Base-by-base conservation (phyloP, 2,113 vertebrate species). In the Malurus alboscapulatus region DNA sequence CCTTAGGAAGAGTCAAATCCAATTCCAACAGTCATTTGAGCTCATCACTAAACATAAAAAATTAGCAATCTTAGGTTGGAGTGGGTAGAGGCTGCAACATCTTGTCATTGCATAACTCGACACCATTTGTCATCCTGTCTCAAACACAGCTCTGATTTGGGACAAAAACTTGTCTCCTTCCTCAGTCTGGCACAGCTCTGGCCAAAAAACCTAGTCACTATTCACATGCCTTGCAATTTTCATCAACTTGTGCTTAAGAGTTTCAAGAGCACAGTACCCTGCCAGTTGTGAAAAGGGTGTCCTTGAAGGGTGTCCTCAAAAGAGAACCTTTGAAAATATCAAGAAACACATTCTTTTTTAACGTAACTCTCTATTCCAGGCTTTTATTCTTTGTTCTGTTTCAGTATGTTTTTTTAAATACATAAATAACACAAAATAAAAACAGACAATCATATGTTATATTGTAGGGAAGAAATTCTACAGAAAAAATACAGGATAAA, bases 291-390 rank as follows among this genome's bases (percentile, higher is more conserved):
- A 82, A 94, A 92, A 94, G 50, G 18, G 51, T 87, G 58, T 74
- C 73, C 71, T 69, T 93, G 74, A 76, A 95, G 14, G 6, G 26
- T 21, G 17, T 30, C 61, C n/a, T 53, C 69, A 95, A 97, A 96
- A 95, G 26, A 55, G 34, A 92, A 78, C 14, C 71, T 91, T 85
- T 91, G 59, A 78, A 94, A 95, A 96, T 59, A 84, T 17, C 25
- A 80, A 71, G 48, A 95, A 80, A 42, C 25, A 25, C 0, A 34
- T 9, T 16, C 3, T n/a, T 61, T 72, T 68, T 76, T 48, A 76
- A 77, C 3, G 14, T 14, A 17, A n/a, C 29, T 51, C 13, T 7
- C 30, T 69, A 53, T 44, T 81, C 81, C 7, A 29, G 14, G 2
- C 4, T 63, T 73, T 44, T n/a, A 32, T 24, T 78, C 26, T 87